Base-by-base conservation (phyloP, 2,113 vertebrate genomes). In the Pycnonotus jocosus region DNA sequence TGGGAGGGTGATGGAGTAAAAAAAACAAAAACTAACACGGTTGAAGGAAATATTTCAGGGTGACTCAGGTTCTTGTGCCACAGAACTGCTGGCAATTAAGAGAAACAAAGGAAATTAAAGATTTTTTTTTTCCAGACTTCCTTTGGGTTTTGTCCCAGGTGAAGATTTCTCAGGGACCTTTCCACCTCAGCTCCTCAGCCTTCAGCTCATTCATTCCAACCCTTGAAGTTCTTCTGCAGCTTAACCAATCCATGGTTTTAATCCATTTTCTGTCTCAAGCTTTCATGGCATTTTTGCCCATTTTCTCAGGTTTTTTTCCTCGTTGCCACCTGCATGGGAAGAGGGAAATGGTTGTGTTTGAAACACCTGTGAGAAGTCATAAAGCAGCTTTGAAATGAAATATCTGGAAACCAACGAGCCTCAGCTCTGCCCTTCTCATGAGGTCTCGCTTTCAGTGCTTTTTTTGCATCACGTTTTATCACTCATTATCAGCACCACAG, bases 1-100 rank as follows among this genome's bases (percentile, higher is more conserved):
- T 33, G 19, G 15, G 10, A 14, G 15, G 4, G 9, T 6, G 5
- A 20, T 42, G n/a, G 24, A 28, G 16, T 30, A 69, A 48, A 48
- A 40, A 65, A 16, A 47, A 11, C 4, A 24, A 9, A 6, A 44
- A 27, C 2, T 1, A 38, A 11, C 5, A 0, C 0, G 31, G 22
- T 5, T 47, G 42, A 38, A 73, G 77, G 56, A 38, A 73, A 58
- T 13, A 24, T 19, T 68, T 89, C 12, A 47, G 19, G 20, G 21
- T 57, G 19, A n/a, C 7, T 24, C 7, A 5, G 19, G 27, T 54
- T 12, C 19, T 48, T 28, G 9, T 44, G 42, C 10, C 44, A 30
- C 21, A 72, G 40, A 28, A 65, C 7, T 48, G 27, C 10, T 68
- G n/a, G 23, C 4, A 76, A 57, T 74, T 70, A 33, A 56, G n/a